These are phyloP conservation scores for Glaucomys volans DNA, from an alignment of 2,113 vertebrate species.

Conservation along the genomic window DNA sequence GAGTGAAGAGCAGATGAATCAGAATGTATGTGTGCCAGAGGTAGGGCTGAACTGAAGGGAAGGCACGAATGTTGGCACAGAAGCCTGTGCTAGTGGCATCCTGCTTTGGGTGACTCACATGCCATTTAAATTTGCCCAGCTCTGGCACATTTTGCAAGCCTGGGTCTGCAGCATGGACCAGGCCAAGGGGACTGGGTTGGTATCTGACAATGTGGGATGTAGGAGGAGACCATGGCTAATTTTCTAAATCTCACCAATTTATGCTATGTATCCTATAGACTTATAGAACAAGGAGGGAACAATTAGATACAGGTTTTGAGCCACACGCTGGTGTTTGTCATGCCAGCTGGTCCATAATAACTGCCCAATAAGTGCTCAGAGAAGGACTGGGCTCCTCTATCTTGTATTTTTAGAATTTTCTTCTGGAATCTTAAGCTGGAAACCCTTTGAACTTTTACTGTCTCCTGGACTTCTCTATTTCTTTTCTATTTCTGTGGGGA, in stretches of 20 bases:
- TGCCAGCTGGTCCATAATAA: neutral
- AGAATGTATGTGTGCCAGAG: neutral
- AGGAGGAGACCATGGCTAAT: neutral
- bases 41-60: neutral
- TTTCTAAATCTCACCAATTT: neutral
- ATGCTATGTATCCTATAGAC: neutral
- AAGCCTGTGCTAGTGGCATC: neutral
- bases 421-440: neutral
- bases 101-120: neutral
- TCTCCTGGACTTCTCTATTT: neutral
- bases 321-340: neutral
- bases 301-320: neutral
- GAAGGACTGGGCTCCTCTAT: neutral
- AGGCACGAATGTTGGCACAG: neutral
- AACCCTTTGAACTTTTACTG: neutral
- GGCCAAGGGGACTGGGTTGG: neutral
- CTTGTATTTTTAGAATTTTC: neutral
- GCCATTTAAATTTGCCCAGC: neutral
- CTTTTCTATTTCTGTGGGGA: neutral
- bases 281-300: neutral
- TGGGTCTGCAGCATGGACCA: neutral
- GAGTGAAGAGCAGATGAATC: conserved; percentile 47
- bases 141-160: neutral
- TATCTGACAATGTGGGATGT: neutral
- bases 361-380: neutral